Base-by-base conservation (phyloP, 2,888 invertebrate genomes). In the Andrena marginata region DNA sequence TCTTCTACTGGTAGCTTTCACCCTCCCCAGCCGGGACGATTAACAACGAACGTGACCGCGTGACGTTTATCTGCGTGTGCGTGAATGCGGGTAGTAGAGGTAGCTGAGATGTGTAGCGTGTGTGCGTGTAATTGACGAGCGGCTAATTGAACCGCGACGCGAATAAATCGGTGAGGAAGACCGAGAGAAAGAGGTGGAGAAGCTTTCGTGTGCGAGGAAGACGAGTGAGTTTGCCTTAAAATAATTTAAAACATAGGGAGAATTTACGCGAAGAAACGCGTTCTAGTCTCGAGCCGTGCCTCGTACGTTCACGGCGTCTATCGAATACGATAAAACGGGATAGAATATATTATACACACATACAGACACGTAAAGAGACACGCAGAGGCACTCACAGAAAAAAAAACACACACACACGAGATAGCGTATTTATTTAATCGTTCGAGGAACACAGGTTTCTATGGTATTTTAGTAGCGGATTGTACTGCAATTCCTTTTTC, bases 201-300 rank as follows among this genome's bases (percentile, higher is more conserved):
- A 63, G n/a, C n/a, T 63, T 33, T 49, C 71, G 80, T 51, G 79
- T 16, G 86, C 26, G 70, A 69, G 62, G 48, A 71, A 54, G 26
- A 54, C 65, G 82, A 81, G 85, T 77, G 85, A 86, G 89, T 88
- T 89, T 90, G 90, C 90, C 91, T 89, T 90, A 91, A 87, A 82
- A 59, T 80, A 77, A 84, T 73, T 67, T 63, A 64, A 81, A 80
- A 83, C 60, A 82, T 64, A 76, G 54, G 49, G 69, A 10, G 35
- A 60, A 80, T 78, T 60, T 82, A 68, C 79, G 84, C 56, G 42
- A 29, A 35, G 20, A 73, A 69, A 65, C 49, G 72, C 78, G 79
- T 79, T 85, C 87, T 83, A 85, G 80, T 87, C 87, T 63, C 54
- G 62, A 26, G 63, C 80, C 78, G 54, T 42, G 65, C 35, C 70